Conservation (phyloP, 23 tunicate species). For the Corella eumyota region DNA sequence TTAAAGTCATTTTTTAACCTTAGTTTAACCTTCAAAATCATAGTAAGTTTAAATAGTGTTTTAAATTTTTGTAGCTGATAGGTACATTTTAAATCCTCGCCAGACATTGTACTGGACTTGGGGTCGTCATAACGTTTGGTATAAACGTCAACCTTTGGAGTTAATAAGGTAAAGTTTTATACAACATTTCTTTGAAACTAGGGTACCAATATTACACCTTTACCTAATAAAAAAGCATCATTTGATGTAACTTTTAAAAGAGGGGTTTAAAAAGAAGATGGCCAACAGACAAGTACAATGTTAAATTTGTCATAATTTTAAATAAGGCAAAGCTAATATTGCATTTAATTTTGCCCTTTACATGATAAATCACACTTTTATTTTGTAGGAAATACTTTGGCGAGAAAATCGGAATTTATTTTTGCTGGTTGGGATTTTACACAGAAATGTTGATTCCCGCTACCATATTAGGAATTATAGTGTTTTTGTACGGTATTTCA, state of each 20-base stretch:
- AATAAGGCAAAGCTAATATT: too few relatives aligned
- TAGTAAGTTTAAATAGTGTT: neutral
- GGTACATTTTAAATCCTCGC: slow-evolving; percentile 15
- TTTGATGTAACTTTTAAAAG: too few relatives aligned
- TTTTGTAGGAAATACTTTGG: slow-evolving; percentile 79
- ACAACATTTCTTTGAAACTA: too few relatives aligned
- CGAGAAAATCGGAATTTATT: slow-evolving; percentile 78
- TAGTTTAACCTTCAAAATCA: too few relatives aligned
- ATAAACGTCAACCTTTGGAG: slow-evolving; percentile 37
- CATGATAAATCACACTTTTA: too few relatives aligned
- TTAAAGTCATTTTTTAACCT: too few relatives aligned
- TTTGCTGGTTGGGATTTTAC: slow-evolving; percentile 97
- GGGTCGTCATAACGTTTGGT: slow-evolving; percentile 41
- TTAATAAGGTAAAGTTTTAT: slow-evolving; percentile 28
- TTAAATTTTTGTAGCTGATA: neutral
- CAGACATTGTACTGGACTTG: slow-evolving; percentile 54
- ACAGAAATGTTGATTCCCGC: slow-evolving; percentile 64
- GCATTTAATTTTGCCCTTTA: too few relatives aligned
- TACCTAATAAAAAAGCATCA: too few relatives aligned
- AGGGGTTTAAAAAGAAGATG: too few relatives aligned
- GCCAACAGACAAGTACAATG: too few relatives aligned
- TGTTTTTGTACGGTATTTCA: slow-evolving; percentile 23
- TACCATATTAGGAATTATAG: slow-evolving; percentile 46
- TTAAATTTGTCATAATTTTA: too few relatives aligned
- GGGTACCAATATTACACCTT: too few relatives aligned